Evolutionary conservation across 2,113 vertebrate genomes (phyloP).

Genomic region (Bujurquina vittata): DNA sequence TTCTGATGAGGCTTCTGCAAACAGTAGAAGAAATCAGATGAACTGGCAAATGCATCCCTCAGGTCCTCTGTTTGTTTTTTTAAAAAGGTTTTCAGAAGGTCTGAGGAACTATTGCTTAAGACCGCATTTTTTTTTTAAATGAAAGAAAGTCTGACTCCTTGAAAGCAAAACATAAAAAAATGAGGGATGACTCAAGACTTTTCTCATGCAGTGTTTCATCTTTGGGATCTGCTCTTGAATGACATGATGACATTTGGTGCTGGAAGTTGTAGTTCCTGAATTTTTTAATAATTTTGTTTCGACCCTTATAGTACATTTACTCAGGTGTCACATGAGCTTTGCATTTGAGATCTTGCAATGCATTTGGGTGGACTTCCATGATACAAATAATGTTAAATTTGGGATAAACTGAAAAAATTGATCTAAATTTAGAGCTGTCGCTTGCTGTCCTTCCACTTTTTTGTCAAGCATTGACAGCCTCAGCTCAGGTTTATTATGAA

Average conservation of each 20-base stretch:
- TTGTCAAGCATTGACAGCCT: neutral
- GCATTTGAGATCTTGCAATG: neutral
- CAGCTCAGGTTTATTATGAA: neutral
- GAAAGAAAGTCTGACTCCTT: too few relatives aligned
- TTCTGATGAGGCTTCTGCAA: too few relatives aligned
- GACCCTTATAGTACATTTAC: neutral
- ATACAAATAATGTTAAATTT: neutral
- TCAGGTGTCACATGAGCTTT: neutral
- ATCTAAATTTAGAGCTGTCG: neutral
- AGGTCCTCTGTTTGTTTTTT: too few relatives aligned
- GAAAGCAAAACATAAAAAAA: neutral
- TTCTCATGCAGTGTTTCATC: neutral
- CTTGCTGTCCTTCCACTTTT: neutral
- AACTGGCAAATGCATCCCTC: too few relatives aligned
- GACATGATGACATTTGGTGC: neutral
- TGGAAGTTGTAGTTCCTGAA: neutral
- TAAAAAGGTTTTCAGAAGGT: too few relatives aligned
- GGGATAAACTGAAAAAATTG: too few relatives aligned
- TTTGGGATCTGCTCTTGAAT: neutral
- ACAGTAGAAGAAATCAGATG: too few relatives aligned
- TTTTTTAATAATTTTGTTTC: neutral
- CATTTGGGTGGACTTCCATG: neutral
- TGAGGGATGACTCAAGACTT: neutral
- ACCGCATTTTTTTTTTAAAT: too few relatives aligned
- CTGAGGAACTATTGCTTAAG: too few relatives aligned